Evolutionary conservation across 1,140 invertebrate genomes (phyloP), one percentile per base, ranked within the genome.

Genomic region (Rhynchophorus ferrugineus): DNA sequence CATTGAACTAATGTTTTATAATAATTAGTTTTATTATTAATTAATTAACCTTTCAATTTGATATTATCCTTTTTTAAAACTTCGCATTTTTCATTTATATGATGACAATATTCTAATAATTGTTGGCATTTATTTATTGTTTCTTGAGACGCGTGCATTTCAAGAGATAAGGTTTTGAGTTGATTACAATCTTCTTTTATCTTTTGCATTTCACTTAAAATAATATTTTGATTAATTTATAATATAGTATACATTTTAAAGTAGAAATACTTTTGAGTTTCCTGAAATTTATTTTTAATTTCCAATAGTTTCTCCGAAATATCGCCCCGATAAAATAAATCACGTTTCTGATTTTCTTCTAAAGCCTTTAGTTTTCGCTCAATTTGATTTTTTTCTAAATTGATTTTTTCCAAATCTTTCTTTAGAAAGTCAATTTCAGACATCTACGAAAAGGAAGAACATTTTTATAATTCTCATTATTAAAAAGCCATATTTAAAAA

Each of bases 381-480:
- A n/a, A n/a, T n/a, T n/a, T n/a, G n/a, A n/a, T n/a, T n/a, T n/a
- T n/a, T 22, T 19, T 38, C 20, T 14, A 58, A 38, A 11, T 55
- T 13, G 9, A 33, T 33, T 16, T 51, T 56, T 24, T 56, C 49
- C 13, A 43, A 33, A 22, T 19, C n/a, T 3, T 44, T 11, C 41
- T 46, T 48, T 41, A 44, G 53, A 22, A 44, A 20, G 24, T 59
- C 42, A 11, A 44, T 58, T 49, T 58, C 46, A 1, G 49, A 41
- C 20, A 35, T 34, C 51, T 54, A 16, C 18, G 35, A 37, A 43
- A 13, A 49, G 2, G 13, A 49, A 18, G 39, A 49, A 14, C n/a
- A n/a, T n/a, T n/a, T n/a, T n/a, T n/a, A n/a, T 18, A 19, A 37
- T 19, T 37, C 3, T 13, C 16, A n/a, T 13, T 37, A 37, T n/a